Evolutionary conservation across 2,113 vertebrate genomes (phyloP).

Genomic region (Tragelaphus scriptus): DNA sequence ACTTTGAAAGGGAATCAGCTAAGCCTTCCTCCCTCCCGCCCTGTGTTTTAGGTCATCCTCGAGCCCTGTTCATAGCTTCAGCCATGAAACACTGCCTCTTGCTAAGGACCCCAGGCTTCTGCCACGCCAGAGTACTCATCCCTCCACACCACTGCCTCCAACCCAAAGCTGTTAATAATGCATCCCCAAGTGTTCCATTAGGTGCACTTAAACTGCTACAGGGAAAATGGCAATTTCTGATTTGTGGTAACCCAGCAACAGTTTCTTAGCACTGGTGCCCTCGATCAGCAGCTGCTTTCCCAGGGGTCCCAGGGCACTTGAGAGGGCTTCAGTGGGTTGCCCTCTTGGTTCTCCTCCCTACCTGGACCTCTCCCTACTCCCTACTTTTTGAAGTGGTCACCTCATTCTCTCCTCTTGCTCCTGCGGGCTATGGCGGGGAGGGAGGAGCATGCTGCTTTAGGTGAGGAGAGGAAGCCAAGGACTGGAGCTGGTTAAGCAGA

Average conservation of each 20-base stretch:
- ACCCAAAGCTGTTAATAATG: conserved; percentile 43
- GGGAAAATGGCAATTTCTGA: conserved; percentile 12
- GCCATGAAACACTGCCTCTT: background rate
- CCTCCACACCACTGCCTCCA: background rate
- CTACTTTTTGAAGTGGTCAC: background rate
- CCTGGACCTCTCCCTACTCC: background rate
- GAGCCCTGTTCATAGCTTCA: background rate
- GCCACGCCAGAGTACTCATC: background rate
- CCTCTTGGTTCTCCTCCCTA: background rate
- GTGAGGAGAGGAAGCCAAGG: conserved; percentile 23
- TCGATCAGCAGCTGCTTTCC: conserved; percentile 29
- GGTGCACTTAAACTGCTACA: conserved; percentile 38
- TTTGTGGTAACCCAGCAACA: conserved; percentile 50
- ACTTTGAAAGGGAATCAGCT: background rate
- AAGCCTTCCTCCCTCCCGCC: background rate
- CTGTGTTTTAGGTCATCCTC: background rate
- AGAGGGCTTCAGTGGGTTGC: background rate
- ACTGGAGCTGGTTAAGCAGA: conserved; percentile 79
- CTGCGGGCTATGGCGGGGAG: background rate
- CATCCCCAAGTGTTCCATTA: conserved; percentile 59
- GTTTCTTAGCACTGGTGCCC: conserved; percentile 55
- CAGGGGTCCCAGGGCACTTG: background rate
- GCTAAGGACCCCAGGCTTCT: background rate
- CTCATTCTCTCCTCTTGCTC: background rate
- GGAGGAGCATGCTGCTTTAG: background rate